Evolutionary conservation across 1,140 invertebrate genomes (phyloP), one percentile per base, ranked within the genome.

Genomic region (Limonius californicus): DNA sequence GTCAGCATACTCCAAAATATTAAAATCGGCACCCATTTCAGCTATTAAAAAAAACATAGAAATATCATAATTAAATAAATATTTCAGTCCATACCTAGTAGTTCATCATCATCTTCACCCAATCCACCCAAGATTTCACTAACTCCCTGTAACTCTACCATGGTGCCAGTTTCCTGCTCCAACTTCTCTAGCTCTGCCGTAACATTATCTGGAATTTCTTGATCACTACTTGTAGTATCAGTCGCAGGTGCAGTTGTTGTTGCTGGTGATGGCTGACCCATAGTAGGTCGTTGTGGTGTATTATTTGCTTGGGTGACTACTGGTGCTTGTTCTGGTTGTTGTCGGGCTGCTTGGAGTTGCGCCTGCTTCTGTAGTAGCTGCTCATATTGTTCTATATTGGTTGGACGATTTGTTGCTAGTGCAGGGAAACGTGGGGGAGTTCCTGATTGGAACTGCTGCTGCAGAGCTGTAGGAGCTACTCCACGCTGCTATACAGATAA

Each of bases 1-100:
- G 83, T 97, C 94, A 0, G 93, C 94, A 80, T 96, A 97, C 77
- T 95, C 92, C 35, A 97, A 76, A 70, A 98, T 96, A 76, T 97
- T 97, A 78, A 97, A 97, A 77, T 96, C 94, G 72, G 93, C 89
- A 12, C 92, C 92, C 82, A 95, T 91, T 81, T 92, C 89, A 27
- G 89, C 92, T 81, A 81, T 79, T 66, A 83, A 72, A 43, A 21
- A 35, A n/a, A n/a, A 39, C 12, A 57, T 16, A 18, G 32, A 54
- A 61, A 9, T 55, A 6, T 54, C 56, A 35, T 43, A 14, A 30
- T 27, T 27, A 27, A 27, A 9, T n/a, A n/a, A n/a, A n/a, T n/a
- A n/a, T 27, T 27, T 12, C 14, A 21, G 8, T 30, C 1, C 50
- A n/a, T 85, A 79, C 90, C 84, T 12, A 95, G 79, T 62, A 94